A percentile compares a stretch with the other conserved stretches of the same genome.
These are phyloP conservation scores for Cololabis saira DNA, from an alignment of 2,113 vertebrate species.

Conservation along the genomic window DNA sequence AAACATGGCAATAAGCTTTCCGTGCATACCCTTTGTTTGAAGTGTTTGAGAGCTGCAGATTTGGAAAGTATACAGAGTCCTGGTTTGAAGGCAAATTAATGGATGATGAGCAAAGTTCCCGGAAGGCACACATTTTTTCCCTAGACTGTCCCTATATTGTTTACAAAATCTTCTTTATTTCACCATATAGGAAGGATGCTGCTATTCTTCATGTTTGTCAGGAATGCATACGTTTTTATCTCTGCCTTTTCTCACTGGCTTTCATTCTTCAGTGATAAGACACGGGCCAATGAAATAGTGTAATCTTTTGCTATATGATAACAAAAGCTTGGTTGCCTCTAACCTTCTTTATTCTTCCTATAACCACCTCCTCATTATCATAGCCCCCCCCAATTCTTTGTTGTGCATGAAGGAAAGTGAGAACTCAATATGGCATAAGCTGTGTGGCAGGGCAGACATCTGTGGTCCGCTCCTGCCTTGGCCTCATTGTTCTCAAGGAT, in stretches of 20 bases:
- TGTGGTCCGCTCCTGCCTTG: too few relatives aligned
- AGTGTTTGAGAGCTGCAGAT: neutral
- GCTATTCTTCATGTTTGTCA: neutral
- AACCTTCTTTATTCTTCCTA: neutral
- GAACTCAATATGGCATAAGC: too few relatives aligned
- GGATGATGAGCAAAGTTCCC: slow-evolving; percentile 60
- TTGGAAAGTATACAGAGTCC: slow-evolving; percentile 23
- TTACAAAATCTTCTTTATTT: neutral
- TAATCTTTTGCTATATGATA: slow-evolving; percentile 25
- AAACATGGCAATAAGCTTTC: neutral
- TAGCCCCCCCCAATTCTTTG: too few relatives aligned
- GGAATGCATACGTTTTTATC: neutral
- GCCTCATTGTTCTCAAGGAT: too few relatives aligned
- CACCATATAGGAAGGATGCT: neutral
- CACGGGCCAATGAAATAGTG: slow-evolving; percentile 14
- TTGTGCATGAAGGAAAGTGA: too few relatives aligned
- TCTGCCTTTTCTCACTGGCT: neutral
- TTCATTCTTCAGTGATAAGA: slow-evolving; percentile 3
- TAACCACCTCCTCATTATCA: neutral
- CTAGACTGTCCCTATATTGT: neutral
- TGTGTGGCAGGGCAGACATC: too few relatives aligned
- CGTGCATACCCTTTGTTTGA: neutral
- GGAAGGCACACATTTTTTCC: slow-evolving; percentile 31
- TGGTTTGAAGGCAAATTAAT: slow-evolving; percentile 58
- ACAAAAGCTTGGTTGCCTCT: neutral